These are phyloP conservation scores for Coelinius sp. DNA, from an alignment of 2,888 invertebrate genomes.

Conservation along the genomic window DNA sequence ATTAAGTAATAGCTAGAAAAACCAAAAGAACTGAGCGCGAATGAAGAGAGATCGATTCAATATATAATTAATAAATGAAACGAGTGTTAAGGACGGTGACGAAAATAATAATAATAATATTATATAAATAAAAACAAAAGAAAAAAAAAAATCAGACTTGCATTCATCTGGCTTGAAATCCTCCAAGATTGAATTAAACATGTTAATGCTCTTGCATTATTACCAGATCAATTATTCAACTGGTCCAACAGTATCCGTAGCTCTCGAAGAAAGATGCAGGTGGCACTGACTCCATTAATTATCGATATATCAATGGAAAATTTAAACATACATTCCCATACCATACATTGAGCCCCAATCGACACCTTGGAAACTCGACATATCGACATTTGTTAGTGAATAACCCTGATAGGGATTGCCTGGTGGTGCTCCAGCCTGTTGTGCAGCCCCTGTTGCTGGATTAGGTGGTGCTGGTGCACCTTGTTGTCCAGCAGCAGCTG, in stretches of 20 bases:
- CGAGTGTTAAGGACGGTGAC: constrained; percentile 11
- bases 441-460: constrained; percentile 75
- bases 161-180: constrained; percentile 27
- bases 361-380: constrained; percentile 92
- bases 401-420: constrained; percentile 83
- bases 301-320: not conserved
- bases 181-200: constrained; percentile 24
- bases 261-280: constrained; percentile 8
- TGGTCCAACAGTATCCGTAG: constrained; percentile 26
- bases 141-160: constrained; percentile 37
- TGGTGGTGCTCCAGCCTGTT: constrained; percentile 77
- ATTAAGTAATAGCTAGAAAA: not conserved
- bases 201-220: not conserved
- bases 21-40: not conserved
- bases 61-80: constrained; percentile 12
- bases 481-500: constrained; percentile 71
- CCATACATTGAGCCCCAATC: constrained; percentile 95
- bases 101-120: constrained; percentile 21
- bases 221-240: not conserved
- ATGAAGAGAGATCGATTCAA: constrained; percentile 15
- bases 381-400: constrained; percentile 90
- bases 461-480: constrained; percentile 71
- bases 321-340: constrained; percentile 92
- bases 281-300: constrained; percentile 6
- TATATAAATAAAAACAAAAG: constrained; percentile 20